A percentile compares a stretch with the other conserved stretches of the same genome.
Evolutionary conservation across 2,888 invertebrate genomes (phyloP).

Genomic region (Deladenus siricidicola): DNA sequence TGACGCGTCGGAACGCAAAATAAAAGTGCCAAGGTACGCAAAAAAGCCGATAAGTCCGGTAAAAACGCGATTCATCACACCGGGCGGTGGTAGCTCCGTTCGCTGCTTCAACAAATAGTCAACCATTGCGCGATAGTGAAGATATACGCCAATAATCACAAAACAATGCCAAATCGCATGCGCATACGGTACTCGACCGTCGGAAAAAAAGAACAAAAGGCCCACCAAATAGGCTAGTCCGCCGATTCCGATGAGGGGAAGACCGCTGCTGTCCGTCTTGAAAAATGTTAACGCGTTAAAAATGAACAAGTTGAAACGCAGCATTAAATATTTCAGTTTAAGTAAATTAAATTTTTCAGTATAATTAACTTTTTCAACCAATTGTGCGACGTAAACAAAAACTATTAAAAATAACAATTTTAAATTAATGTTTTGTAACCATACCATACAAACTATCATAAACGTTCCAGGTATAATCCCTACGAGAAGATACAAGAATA

Average conservation of each 20-base stretch:
- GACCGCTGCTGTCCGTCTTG: constrained; percentile 5
- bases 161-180: constrained; percentile 16
- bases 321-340: no score
- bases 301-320: no score
- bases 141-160: constrained; percentile 9
- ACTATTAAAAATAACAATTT: no score
- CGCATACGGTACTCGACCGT: constrained; percentile 7
- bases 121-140: constrained; percentile 9
- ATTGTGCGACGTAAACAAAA: no score
- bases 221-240: constrained; percentile 7
- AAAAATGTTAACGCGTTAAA: no score
- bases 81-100: not conserved
- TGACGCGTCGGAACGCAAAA: not conserved
- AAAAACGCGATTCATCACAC: not conserved
- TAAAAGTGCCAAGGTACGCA: not conserved
- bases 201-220: constrained; percentile 5
- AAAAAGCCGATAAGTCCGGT: not conserved
- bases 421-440: no score
- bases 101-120: constrained; percentile 4
- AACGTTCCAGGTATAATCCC: constrained; percentile 10
- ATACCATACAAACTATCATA: constrained; percentile 1
- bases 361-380: no score
- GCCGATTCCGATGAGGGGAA: constrained; percentile 3
- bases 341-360: no score
- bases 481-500: constrained; percentile 5